Conservation (phyloP, 2,797 vertebrate genomes). For the Alcedo atthis region DNA sequence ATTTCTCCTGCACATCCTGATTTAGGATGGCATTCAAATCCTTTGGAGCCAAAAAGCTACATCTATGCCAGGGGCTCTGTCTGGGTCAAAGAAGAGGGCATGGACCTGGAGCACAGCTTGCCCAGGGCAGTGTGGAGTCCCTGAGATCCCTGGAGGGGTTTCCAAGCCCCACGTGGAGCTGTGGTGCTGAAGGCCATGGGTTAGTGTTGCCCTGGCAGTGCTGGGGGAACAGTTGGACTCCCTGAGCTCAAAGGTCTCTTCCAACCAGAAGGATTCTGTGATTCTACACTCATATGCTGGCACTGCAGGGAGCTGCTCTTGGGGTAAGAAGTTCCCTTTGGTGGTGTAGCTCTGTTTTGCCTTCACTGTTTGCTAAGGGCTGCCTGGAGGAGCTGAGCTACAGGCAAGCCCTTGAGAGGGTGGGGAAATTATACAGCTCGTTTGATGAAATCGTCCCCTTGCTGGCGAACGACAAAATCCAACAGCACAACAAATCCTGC, state of each 20-base stretch:
- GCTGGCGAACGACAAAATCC: not conserved
- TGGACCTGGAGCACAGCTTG: not conserved
- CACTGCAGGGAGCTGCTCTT: fast-evolving
- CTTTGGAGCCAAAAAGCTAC: fast-evolving
- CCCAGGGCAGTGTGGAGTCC: not conserved
- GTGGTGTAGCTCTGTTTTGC: not conserved
- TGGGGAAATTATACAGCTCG: not conserved
- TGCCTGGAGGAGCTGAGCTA: constrained; percentile 21
- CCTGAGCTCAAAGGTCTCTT: not conserved
- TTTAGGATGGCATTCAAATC: not conserved
- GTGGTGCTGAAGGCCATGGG: not conserved
- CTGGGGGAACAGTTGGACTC: not conserved
- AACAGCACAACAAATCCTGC: constrained; percentile 45
- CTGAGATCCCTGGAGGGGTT: not conserved
- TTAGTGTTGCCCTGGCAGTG: not conserved
- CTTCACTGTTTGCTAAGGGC: not conserved
- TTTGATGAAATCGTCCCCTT: constrained; percentile 25
- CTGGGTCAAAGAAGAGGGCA: not conserved
- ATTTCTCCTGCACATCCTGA: fast-evolving
- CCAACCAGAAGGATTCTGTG: not conserved
- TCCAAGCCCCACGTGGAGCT: not conserved
- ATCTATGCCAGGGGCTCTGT: not conserved
- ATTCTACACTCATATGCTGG: not conserved
- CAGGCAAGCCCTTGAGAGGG: constrained; percentile 27
- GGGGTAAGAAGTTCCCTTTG: not conserved